A percentile compares a stretch with the other conserved stretches of the same genome.
phyloP scores from a whole-genome alignment of 35 echinoderm and acorn worm genomes.

The Apostichopus parvimensis region DNA sequence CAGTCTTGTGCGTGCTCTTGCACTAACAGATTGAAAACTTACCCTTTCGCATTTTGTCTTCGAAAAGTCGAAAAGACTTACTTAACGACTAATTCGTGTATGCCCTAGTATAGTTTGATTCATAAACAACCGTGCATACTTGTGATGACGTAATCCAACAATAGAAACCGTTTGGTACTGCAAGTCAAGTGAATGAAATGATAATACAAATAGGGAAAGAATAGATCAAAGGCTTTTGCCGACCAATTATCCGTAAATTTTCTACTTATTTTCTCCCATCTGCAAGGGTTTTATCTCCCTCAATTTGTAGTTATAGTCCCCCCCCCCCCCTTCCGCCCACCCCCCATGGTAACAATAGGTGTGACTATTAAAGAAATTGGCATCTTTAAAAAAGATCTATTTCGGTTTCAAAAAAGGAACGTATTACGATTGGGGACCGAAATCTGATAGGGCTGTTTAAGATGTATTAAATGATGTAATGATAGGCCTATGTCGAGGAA shows the following conservation, averaged over 20 bases:
- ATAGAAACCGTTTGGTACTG: conserved; percentile 9
- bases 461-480: too few species aligned
- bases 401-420: neutral
- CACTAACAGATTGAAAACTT: too few species aligned
- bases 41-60: too few species aligned
- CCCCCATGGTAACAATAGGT: neutral
- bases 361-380: conserved; percentile 8
- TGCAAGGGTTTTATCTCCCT: neutral
- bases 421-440: too few species aligned
- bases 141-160: conserved; percentile 19
- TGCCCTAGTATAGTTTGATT: too few species aligned
- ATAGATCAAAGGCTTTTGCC: conserved; percentile 25
- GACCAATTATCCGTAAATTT: conserved; percentile 25
- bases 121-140: neutral
- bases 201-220: neutral
- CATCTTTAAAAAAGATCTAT: neutral
- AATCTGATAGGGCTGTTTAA: too few species aligned
- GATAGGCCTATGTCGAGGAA: too few species aligned
- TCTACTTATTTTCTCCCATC: neutral
- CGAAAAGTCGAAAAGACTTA: too few species aligned
- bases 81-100: too few species aligned
- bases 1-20: too few species aligned
- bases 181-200: neutral
- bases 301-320: neutral
- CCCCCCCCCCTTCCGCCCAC: too few species aligned